Evolutionary conservation across 2,888 invertebrate species (phyloP), one percentile per base, ranked within the genome.

Genomic region (Spisula solida): DNA sequence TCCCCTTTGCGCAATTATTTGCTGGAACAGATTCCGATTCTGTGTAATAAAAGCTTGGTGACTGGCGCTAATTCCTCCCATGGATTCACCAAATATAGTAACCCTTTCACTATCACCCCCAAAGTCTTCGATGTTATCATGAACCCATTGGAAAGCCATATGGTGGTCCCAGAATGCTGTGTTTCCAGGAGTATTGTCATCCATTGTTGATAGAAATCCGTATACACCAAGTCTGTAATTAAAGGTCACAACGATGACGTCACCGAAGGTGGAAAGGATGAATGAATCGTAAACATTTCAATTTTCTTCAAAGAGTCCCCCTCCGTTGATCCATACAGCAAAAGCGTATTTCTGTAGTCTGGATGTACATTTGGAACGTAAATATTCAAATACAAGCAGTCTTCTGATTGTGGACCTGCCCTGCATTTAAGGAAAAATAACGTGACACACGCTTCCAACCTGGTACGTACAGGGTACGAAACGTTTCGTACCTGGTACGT

Each of bases 61-160:
- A 48, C 88, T 81, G 20, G 87, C 92, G 60, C 91, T 88, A 0
- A 89, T 88, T 0, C 90, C 92, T 25, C 94, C 94, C 10, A 94
- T 94, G 79, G 93, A 93, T 87, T 94, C 93, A 8, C 94, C 94
- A 47, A 88, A 91, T 31, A 94, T 80, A 0, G 94, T 93, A 16
- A 94, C 89, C 12, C 87, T 75, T 25, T 82, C 29, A 5, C 83
- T 85, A 79, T 94, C 94, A 5, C 93, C 93, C 80, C 92, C 91
- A 75, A 94, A 93, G 18, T 79, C 55, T 5, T 75, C 80, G n/a
- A 92, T 93, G 55, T 93, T 91, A 29, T 85, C 87, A 82, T 90
- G 87, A n/a, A 93, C 90, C 94, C 94, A 94, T 47, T 90, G 48
- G 34, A 94, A 80, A 16, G 93, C 94, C 31, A 85, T 20, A 14